Conservation (phyloP, 2,888 invertebrate genomes). For the Limenitis camilla region DNA sequence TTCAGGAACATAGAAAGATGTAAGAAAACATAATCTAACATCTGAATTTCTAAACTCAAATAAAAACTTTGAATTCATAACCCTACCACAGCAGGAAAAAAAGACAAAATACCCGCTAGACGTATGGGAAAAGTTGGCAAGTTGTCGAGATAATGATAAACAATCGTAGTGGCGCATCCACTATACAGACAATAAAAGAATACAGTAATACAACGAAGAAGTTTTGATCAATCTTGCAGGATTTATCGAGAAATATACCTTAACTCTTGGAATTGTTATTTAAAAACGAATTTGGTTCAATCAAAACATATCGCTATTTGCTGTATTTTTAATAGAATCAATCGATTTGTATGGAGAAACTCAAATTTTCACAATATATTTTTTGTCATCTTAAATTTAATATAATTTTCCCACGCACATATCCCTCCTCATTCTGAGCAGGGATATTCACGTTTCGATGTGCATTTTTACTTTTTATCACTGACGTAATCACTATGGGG, state of each 20-base stretch:
- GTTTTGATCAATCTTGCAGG: not conserved
- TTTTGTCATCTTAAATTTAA: too few relatives aligned
- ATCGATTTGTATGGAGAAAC: not conserved
- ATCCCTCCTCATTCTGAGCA: too few relatives aligned
- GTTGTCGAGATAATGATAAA: conserved; percentile 44
- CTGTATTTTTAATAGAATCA: not conserved
- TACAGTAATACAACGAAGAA: not conserved
- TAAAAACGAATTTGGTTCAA: too few relatives aligned
- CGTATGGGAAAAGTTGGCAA: conserved; percentile 44
- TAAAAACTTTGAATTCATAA: conserved; percentile 25
- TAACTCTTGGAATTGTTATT: too few relatives aligned
- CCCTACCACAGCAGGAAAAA: conserved; percentile 11
- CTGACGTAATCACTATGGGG: too few relatives aligned
- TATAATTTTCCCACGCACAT: too few relatives aligned
- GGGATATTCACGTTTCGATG: too few relatives aligned
- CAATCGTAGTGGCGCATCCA: conserved; percentile 19
- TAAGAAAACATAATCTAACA: conserved; percentile 13
- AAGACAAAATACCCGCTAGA: conserved; percentile 25
- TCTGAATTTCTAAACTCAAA: conserved; percentile 27
- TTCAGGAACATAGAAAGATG: not conserved
- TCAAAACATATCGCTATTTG: too few relatives aligned
- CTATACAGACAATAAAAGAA: not conserved
- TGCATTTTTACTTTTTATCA: too few relatives aligned
- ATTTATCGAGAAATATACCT: not conserved
- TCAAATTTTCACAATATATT: too few relatives aligned